Evolutionary conservation across 1,140 invertebrate genomes (phyloP).

Genomic region (Cyclina sinensis): DNA sequence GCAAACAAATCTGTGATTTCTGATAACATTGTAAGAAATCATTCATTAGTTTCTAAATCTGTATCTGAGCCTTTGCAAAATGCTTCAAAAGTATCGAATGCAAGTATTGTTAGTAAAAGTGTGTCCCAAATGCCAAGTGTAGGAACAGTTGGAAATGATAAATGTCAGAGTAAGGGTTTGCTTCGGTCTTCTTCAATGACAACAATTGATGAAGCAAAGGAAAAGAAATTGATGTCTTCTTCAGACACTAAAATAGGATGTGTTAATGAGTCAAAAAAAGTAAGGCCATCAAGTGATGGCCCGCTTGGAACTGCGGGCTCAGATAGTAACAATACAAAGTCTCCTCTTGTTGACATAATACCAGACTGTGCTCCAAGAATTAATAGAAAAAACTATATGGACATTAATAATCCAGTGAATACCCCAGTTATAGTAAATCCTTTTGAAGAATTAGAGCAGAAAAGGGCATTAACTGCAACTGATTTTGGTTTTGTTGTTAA

Average conservation of each 20-base stretch:
- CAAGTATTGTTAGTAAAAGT: constrained; percentile 57
- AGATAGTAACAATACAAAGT: background rate
- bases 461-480: constrained; percentile 70
- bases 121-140: constrained; percentile 58
- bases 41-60: constrained; percentile 38
- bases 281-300: constrained; percentile 51
- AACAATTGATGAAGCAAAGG: constrained; percentile 62
- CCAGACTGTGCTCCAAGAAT: constrained; percentile 66
- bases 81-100: constrained; percentile 11
- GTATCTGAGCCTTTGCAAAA: constrained; percentile 34
- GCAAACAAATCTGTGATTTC: constrained; percentile 41
- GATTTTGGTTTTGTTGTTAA: constrained; percentile 75
- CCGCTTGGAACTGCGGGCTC: background rate
- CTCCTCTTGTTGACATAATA: constrained; percentile 74
- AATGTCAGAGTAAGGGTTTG: constrained; percentile 25
- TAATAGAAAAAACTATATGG: constrained; percentile 59
- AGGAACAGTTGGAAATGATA: constrained; percentile 44
- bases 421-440: constrained; percentile 83
- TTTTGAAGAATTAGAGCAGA: constrained; percentile 77
- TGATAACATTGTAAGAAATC: constrained; percentile 13
- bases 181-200: constrained; percentile 67
- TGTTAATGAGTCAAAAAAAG: background rate
- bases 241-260: constrained; percentile 63
- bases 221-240: constrained; percentile 52
- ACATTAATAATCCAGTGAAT: constrained; percentile 59